Percentiles rank a stretch among this genome's conserved stretches.
phyloP scores from a whole-genome alignment of 1,140 invertebrate species.

The Lanistes nyassanus region DNA sequence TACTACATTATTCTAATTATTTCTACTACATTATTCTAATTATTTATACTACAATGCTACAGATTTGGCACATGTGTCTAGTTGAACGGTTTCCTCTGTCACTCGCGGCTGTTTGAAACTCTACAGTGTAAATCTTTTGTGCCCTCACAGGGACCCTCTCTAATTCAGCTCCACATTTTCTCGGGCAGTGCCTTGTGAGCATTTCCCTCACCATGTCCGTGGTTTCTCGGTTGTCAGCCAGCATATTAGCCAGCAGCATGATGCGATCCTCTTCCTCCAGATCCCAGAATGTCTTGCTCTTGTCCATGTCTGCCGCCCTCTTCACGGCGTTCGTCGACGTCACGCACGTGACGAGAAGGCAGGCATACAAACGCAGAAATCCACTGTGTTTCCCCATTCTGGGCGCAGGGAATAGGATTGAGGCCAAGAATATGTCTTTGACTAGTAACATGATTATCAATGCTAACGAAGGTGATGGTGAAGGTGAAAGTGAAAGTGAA shows the following conservation, averaged over 20 bases:
- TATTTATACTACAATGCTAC: too few species aligned
- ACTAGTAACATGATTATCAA: constrained; percentile 27
- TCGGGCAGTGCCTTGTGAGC: too few species aligned
- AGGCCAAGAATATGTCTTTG: background rate
- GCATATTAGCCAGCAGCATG: background rate
- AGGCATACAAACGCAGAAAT: background rate
- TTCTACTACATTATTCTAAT: too few species aligned
- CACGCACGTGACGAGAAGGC: background rate
- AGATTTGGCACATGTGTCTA: too few species aligned
- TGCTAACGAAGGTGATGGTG: constrained; percentile 11
- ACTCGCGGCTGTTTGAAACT: too few species aligned
- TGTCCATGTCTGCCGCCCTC: background rate
- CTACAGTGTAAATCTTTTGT: too few species aligned
- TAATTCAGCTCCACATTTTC: too few species aligned
- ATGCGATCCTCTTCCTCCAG: background rate
- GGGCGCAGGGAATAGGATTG: background rate
- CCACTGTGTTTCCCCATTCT: background rate
- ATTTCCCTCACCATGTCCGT: background rate
- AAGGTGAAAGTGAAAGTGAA: background rate
- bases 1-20: too few species aligned
- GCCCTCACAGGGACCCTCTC: too few species aligned
- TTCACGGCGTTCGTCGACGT: background rate
- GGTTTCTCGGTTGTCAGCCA: background rate
- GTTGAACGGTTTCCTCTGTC: too few species aligned
- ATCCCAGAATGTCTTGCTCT: constrained; percentile 1